Evolutionary conservation across 2,797 vertebrate genomes (phyloP).

Genomic region (Darevskia nairensis): DNA sequence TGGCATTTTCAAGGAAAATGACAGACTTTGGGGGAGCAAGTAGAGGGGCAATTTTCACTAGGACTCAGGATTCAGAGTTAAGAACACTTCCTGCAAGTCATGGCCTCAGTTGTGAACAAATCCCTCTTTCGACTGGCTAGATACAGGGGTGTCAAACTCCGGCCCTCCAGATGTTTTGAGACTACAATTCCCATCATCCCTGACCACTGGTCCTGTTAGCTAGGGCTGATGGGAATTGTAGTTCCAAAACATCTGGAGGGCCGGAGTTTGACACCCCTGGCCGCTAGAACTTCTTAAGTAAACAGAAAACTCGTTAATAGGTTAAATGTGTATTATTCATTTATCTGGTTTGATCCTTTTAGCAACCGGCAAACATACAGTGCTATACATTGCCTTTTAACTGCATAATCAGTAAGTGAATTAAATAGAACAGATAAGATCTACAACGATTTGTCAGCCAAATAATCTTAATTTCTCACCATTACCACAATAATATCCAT

Average conservation of each 20-base stretch:
- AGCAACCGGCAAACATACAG: background rate
- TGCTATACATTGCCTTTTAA: background rate
- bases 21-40: background rate
- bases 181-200: too few relatives aligned
- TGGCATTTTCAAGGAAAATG: background rate
- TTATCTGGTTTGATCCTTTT: background rate
- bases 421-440: slow-evolving; percentile 7
- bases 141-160: too few relatives aligned
- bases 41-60: background rate
- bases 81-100: background rate
- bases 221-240: too few relatives aligned
- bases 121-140: background rate
- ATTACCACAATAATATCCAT: slow-evolving; percentile 25
- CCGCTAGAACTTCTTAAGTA: slow-evolving; percentile 11
- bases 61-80: background rate
- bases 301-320: background rate
- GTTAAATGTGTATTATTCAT: too few relatives aligned
- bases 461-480: slow-evolving; percentile 10
- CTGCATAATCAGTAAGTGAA: slow-evolving; percentile 7
- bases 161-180: too few relatives aligned
- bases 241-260: too few relatives aligned
- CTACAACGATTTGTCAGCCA: slow-evolving; percentile 3
- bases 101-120: background rate
- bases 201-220: too few relatives aligned
- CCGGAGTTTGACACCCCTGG: too few relatives aligned